Conservation (phyloP, 2,888 invertebrate genomes). For the Drosophila falleni region DNA sequence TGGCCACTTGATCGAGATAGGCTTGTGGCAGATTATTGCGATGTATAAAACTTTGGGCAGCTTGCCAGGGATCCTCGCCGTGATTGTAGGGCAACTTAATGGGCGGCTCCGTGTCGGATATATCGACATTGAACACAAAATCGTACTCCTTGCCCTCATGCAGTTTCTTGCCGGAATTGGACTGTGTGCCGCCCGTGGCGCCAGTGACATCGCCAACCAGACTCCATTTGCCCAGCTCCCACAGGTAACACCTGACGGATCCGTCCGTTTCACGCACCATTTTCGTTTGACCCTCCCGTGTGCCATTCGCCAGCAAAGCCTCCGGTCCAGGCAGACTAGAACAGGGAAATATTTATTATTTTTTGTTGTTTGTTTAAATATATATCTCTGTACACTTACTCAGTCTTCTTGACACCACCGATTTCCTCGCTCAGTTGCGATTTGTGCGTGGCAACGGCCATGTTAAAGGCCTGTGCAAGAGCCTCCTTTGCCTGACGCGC, state of each 20-base stretch:
- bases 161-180: conserved; percentile 90
- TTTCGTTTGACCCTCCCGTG: conserved; percentile 92
- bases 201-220: conserved; percentile 96
- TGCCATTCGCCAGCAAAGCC: conserved; percentile 91
- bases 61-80: conserved; percentile 96
- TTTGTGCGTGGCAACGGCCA: conserved; percentile 89
- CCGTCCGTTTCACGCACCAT: conserved; percentile 91
- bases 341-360: neutral
- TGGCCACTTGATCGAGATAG: conserved; percentile 96
- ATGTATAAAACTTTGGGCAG: conserved; percentile 95
- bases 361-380: too few relatives aligned
- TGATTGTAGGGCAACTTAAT: conserved; percentile 96
- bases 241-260: conserved; percentile 92
- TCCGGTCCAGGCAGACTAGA: conserved; percentile 92
- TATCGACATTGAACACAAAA: conserved; percentile 97
- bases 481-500: conserved; percentile 89
- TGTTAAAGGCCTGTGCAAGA: conserved; percentile 89
- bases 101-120: conserved; percentile 95
- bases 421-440: conserved; percentile 89
- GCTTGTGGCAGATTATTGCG: conserved; percentile 93
- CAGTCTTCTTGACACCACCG: conserved; percentile 94
- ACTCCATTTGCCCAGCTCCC: conserved; percentile 92
- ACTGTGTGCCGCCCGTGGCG: conserved; percentile 88
- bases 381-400: conserved; percentile 87
- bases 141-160: conserved; percentile 97